Evolutionary conservation across 92 coral and sea anemone genomes (phyloP), one percentile per base, ranked within the genome.

Genomic region (Porites evermanni): DNA sequence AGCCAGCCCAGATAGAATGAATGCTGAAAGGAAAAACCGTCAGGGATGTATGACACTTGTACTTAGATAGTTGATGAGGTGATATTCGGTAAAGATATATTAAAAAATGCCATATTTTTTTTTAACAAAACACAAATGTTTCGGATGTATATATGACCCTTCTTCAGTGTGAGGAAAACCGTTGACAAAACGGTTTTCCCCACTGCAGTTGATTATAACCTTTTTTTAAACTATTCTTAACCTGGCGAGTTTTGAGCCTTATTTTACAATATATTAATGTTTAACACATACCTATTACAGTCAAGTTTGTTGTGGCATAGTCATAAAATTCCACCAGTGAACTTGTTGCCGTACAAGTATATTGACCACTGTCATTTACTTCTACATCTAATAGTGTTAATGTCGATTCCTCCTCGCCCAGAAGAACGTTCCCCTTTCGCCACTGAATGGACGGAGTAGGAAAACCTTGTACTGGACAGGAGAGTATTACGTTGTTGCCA

Each of bases 261-360:
- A 3, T 16, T 63, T 63, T 63, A 14, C 17, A 16, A 16, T 63
- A 18, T 14, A 6, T 53, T 10, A 16, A 38, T 38, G 4, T 4
- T 38, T 38, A 77, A 26, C 20, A 58, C 94, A 24, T 50, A 91
- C 94, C 94, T 56, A 84, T 74, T 16, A 91, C 83, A n/a, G 86
- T 84, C 21, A 91, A 63, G 54, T 86, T 88, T 19, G 95, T 80
- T 21, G 58, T 64, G 23, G 74, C 82, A n/a, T 69, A 53, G 23
- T 85, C 88, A 16, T 10, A 50, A 64, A 79, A 56, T 32, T 69
- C 88, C 44, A 32, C 50, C 44, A 44, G 54, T 50, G 91, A 74
- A 70, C 92, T 94, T 56, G 87, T 67, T 53, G 98, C 98, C 12
- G 86, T 91, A 44, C 98, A 94, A 21, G 68, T 71, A 75, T 94